These are phyloP conservation scores for Myoxocephalus aenaeus DNA, from an alignment of 2,797 vertebrate species.

Conservation along the genomic window DNA sequence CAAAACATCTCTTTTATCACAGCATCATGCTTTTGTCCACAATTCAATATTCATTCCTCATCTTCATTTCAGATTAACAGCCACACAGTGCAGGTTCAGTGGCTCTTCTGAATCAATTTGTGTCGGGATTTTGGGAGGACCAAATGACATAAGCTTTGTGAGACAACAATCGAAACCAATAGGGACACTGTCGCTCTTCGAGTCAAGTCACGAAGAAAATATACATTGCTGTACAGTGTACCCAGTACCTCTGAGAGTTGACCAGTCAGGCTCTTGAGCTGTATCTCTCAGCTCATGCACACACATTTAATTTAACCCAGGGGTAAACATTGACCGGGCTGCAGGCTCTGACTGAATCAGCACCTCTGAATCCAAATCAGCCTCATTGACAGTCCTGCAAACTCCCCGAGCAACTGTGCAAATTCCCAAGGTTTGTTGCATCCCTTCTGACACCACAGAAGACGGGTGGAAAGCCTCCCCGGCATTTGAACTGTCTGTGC, in stretches of 20 bases:
- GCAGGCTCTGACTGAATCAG: conserved; percentile 21
- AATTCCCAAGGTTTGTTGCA: conserved; percentile 29
- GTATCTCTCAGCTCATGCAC: neutral
- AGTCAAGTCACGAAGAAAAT: neutral
- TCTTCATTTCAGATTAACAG: neutral
- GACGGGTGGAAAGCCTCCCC: conserved; percentile 24
- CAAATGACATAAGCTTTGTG: neutral
- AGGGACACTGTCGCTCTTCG: neutral
- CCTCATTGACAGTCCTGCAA: conserved; percentile 37
- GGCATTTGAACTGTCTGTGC: conserved; percentile 45
- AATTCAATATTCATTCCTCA: conserved; percentile 16
- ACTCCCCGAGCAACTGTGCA: conserved; percentile 24
- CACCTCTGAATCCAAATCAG: conserved; percentile 40
- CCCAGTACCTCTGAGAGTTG: neutral
- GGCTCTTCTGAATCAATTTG: neutral
- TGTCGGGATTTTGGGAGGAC: neutral
- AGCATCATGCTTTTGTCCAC: conserved; percentile 9
- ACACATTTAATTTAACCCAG: conserved; percentile 19
- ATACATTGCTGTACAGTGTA: neutral
- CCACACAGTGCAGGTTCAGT: neutral
- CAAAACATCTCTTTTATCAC: conserved; percentile 15
- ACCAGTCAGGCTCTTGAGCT: neutral
- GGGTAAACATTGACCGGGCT: conserved; percentile 15
- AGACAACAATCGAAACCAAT: neutral
- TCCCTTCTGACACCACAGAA: conserved; percentile 37